Evolutionary conservation across 2,113 vertebrate species (phyloP).

Genomic region (Onychostruthus taczanowskii): DNA sequence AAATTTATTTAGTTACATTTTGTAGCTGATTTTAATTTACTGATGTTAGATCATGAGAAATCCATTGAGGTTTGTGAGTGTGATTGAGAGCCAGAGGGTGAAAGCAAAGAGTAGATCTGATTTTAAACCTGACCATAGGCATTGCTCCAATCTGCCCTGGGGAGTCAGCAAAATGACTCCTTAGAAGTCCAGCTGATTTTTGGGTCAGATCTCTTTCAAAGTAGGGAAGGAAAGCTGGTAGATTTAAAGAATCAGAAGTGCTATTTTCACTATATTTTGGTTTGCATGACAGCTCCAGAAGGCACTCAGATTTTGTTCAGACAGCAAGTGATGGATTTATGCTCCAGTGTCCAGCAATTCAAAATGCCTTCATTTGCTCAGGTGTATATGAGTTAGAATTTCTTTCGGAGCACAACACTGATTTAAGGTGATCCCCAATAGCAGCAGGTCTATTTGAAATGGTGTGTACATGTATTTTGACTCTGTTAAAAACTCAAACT

Average conservation of each 20-base stretch:
- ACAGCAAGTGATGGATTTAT: background rate
- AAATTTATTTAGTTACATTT: background rate
- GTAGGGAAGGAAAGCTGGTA: background rate
- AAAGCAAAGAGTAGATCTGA: background rate
- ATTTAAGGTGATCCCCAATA: background rate
- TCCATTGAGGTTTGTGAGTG: background rate
- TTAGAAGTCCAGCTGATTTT: background rate
- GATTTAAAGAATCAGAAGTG: background rate
- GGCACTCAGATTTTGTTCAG: background rate
- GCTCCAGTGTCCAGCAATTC: background rate
- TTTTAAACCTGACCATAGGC: background rate
- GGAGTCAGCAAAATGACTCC: background rate
- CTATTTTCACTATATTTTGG: background rate
- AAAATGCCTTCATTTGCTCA: background rate
- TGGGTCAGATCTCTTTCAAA: background rate
- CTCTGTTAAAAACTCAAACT: background rate
- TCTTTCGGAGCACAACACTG: background rate
- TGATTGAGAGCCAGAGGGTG: background rate
- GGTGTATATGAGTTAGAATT: background rate
- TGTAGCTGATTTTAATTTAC: slow-evolving; percentile 11
- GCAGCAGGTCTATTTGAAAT: background rate
- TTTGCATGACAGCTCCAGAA: background rate
- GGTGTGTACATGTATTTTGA: background rate
- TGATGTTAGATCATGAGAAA: background rate
- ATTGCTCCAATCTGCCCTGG: background rate